Conservation (phyloP, 2,888 invertebrate species). For the Subacronicta megacephala region DNA sequence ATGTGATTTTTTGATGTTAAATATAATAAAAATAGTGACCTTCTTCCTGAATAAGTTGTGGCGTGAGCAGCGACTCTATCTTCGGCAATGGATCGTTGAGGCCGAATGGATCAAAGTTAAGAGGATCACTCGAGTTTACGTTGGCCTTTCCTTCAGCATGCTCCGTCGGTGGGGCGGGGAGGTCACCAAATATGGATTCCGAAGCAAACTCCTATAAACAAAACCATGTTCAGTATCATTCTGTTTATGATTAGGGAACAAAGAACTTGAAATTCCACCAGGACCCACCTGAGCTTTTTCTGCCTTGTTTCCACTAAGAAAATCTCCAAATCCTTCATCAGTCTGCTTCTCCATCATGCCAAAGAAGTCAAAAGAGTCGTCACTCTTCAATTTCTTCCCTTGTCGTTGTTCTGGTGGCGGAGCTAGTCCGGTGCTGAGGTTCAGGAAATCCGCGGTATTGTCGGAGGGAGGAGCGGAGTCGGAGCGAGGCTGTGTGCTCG, state of each 20-base stretch:
- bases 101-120: constrained; percentile 92
- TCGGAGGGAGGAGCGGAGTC: constrained; percentile 61
- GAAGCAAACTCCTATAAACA: constrained; percentile 69
- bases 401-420: constrained; percentile 46
- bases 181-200: constrained; percentile 80
- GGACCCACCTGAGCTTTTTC: constrained; percentile 65
- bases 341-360: constrained; percentile 89
- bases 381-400: constrained; percentile 73
- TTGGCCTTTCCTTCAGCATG: constrained; percentile 50
- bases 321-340: constrained; percentile 85
- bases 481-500: constrained; percentile 49
- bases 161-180: constrained; percentile 73
- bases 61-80: constrained; percentile 81
- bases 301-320: constrained; percentile 73
- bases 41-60: constrained; percentile 74
- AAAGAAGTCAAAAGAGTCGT: constrained; percentile 90
- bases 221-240: neutral
- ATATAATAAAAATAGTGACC: constrained; percentile 57
- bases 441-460: constrained; percentile 77
- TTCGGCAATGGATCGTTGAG: constrained; percentile 83
- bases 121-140: constrained; percentile 68
- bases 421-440: constrained; percentile 59
- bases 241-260: too few relatives aligned
- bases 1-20: too few relatives aligned
- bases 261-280: too few relatives aligned